Percentiles rank a stretch among this genome's conserved stretches.
phyloP scores from a whole-genome alignment of 2,113 vertebrate species.

The Cranoglanis bouderius region DNA sequence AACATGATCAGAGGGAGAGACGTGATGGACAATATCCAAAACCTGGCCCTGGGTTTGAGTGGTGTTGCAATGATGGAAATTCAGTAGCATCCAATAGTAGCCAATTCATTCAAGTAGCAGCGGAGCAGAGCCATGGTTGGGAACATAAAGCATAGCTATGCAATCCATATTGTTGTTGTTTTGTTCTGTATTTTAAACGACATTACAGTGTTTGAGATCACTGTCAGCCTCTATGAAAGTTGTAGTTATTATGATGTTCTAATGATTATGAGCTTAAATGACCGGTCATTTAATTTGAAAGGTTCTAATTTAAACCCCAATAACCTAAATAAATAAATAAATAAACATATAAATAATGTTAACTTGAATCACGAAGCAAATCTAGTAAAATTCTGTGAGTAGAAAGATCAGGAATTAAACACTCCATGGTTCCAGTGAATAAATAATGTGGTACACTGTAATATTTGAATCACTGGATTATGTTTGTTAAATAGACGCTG shows the following conservation, averaged over 20 bases:
- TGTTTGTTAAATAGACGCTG: neutral
- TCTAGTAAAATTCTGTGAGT: neutral
- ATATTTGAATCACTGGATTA: neutral
- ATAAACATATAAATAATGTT: neutral
- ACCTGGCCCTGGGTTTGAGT: neutral
- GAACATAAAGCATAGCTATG: neutral
- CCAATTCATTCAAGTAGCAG: neutral
- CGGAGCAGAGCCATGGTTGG: neutral
- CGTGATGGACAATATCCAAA: neutral
- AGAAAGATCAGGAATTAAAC: neutral
- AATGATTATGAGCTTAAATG: no score
- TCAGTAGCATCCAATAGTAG: neutral
- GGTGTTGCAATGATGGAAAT: neutral
- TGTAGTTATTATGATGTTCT: neutral
- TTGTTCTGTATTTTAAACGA: neutral
- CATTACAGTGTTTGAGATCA: neutral
- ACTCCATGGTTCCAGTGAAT: neutral
- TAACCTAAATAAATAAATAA: neutral
- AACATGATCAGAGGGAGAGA: conserved; percentile 51
- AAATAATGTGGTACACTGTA: neutral
- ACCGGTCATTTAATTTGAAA: no score
- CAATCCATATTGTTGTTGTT: neutral
- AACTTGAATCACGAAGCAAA: neutral
- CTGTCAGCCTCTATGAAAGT: neutral
- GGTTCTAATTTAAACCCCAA: neutral